These are phyloP conservation scores for Agrypnia vestita DNA, from an alignment of 1,140 invertebrate genomes.

Conservation along the genomic window DNA sequence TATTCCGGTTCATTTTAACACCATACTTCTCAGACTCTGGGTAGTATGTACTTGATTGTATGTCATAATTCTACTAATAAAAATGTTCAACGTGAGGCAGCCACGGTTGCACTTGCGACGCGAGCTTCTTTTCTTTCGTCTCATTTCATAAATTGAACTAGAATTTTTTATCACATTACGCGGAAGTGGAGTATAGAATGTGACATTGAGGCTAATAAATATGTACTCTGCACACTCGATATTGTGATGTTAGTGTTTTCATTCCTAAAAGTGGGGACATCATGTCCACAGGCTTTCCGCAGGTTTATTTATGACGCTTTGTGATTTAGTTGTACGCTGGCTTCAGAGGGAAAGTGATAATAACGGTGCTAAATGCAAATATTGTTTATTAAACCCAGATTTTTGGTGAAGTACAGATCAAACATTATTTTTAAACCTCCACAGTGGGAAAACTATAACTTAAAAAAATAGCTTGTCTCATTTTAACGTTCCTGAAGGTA, in stretches of 20 bases:
- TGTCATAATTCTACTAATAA: neutral
- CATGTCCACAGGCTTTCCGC: neutral
- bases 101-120: no score
- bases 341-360: slow-evolving; percentile 40
- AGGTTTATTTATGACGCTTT: slow-evolving; percentile 27
- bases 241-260: slow-evolving; percentile 21
- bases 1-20: neutral
- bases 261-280: neutral
- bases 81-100: neutral
- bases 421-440: no score
- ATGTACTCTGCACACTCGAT: slow-evolving; percentile 14
- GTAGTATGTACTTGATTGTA: neutral
- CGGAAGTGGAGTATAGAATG: neutral
- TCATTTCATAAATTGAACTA: no score
- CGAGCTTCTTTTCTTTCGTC: no score
- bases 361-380: slow-evolving; percentile 38
- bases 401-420: neutral
- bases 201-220: slow-evolving; percentile 25
- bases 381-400: slow-evolving; percentile 15
- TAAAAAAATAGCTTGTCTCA: neutral
- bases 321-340: slow-evolving; percentile 31
- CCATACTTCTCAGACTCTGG: no score
- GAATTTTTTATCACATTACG: neutral
- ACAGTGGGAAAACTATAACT: neutral
- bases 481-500: neutral